Conservation (phyloP, 1,140 invertebrate species). For the Melitaea cinxia region DNA sequence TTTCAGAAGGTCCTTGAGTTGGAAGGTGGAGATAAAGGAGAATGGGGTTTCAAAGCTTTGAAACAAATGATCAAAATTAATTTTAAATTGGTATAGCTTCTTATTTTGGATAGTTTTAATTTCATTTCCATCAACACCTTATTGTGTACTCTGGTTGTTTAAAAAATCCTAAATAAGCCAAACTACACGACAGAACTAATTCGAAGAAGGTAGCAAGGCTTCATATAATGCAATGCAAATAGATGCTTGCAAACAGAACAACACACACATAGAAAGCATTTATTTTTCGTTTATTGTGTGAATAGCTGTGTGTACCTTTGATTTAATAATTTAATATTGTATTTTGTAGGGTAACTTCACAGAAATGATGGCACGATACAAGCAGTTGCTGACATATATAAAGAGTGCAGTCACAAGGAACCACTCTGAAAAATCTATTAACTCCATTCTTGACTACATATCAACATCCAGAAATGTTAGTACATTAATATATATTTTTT, state of each 20-base stretch:
- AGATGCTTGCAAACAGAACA: no score
- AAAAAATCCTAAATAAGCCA: no score
- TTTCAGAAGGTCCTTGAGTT: conserved; percentile 98
- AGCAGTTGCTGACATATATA: conserved; percentile 98
- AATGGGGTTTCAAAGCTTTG: conserved; percentile 99
- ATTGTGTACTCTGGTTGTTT: no score
- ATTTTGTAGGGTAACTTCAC: conserved; percentile 91
- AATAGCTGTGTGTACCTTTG: conserved; percentile 6
- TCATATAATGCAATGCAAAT: no score
- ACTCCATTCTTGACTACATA: conserved; percentile 99
- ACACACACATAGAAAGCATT: no score
- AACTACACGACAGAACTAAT: no score
- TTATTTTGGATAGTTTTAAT: neutral
- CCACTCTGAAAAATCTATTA: conserved; percentile 99
- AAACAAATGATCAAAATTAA: conserved; percentile 99
- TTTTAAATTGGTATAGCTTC: conserved; percentile 93
- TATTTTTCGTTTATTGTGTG: no score
- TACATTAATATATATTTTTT: conserved; percentile 32
- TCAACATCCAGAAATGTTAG: conserved; percentile 99
- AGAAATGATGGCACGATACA: conserved; percentile 99
- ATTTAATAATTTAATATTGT: conserved; percentile 26
- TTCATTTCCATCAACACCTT: no score
- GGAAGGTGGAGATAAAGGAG: conserved; percentile 98
- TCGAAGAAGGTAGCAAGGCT: no score
- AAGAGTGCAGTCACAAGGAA: conserved; percentile 99